Percentiles rank a stretch among this genome's conserved stretches.
phyloP scores from a whole-genome alignment of 64 coral and sea anemone genomes.

The Montipora sp. region DNA sequence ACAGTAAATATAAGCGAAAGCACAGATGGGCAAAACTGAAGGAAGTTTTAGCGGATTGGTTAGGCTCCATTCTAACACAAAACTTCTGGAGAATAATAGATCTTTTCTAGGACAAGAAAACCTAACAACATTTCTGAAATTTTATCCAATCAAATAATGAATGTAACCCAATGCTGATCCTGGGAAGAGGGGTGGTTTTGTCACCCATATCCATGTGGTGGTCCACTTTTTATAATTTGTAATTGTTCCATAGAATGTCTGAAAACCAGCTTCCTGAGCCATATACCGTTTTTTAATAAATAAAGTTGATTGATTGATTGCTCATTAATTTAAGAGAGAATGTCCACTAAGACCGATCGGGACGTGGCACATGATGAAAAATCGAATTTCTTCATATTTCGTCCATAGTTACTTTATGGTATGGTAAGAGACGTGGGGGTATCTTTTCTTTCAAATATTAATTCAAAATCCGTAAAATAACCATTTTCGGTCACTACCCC shows the following conservation, averaged over 20 bases:
- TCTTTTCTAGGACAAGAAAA: background rate
- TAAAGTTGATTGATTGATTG: background rate
- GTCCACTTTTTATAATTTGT: background rate
- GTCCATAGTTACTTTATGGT: too few species aligned
- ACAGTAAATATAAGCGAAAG: background rate
- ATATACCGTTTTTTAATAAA: background rate
- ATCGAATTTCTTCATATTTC: too few species aligned
- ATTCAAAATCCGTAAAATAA: too few species aligned
- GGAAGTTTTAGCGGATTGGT: background rate
- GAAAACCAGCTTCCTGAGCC: background rate
- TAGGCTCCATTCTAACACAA: background rate
- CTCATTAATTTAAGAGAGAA: too few species aligned
- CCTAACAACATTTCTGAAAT: background rate
- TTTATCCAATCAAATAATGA: background rate
- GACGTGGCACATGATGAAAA: too few species aligned
- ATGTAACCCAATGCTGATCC: background rate
- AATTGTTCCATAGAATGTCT: too few species aligned
- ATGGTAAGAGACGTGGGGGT: too few species aligned
- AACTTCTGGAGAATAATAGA: background rate
- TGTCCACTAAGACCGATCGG: too few species aligned
- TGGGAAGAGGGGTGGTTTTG: background rate
- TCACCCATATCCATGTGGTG: constrained; percentile 1
- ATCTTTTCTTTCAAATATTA: too few species aligned
- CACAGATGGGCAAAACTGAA: constrained; percentile 10
- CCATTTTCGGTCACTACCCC: too few species aligned